phyloP scores from a whole-genome alignment of 2,888 invertebrate species.

The Laspeyria flexula region DNA sequence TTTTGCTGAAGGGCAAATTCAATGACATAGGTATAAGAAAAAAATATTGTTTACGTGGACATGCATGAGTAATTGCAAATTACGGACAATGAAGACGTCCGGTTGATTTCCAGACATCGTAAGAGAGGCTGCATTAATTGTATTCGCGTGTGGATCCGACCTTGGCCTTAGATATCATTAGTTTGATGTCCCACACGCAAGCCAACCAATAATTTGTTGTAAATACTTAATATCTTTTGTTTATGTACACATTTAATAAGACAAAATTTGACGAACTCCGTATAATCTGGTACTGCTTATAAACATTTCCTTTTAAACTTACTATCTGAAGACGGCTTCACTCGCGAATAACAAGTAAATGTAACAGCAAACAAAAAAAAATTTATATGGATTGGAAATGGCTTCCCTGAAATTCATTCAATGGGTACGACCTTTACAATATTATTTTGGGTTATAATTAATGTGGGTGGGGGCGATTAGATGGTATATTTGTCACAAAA shows the following conservation, averaged over 20 bases:
- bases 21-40: background rate
- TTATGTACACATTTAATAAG: background rate
- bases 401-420: too few relatives aligned
- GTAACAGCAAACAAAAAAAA: too few relatives aligned
- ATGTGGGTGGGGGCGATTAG: background rate
- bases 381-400: too few relatives aligned
- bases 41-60: slow-evolving; percentile 20
- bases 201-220: slow-evolving; percentile 4
- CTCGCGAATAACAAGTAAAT: too few relatives aligned
- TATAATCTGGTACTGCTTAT: background rate
- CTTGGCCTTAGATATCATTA: slow-evolving; percentile 66
- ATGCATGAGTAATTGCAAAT: slow-evolving; percentile 34
- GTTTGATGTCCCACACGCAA: slow-evolving; percentile 39
- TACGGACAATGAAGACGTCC: slow-evolving; percentile 42
- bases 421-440: too few relatives aligned
- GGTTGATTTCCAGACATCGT: slow-evolving; percentile 54
- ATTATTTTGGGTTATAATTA: background rate
- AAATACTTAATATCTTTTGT: background rate
- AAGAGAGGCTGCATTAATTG: slow-evolving; percentile 54
- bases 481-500: background rate
- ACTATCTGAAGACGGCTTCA: too few relatives aligned
- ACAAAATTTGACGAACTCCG: background rate
- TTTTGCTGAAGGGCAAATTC: too few relatives aligned
- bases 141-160: slow-evolving; percentile 64
- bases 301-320: too few relatives aligned